Evolutionary conservation across 2,113 vertebrate genomes (phyloP).

Genomic region (Carassius gibelio): DNA sequence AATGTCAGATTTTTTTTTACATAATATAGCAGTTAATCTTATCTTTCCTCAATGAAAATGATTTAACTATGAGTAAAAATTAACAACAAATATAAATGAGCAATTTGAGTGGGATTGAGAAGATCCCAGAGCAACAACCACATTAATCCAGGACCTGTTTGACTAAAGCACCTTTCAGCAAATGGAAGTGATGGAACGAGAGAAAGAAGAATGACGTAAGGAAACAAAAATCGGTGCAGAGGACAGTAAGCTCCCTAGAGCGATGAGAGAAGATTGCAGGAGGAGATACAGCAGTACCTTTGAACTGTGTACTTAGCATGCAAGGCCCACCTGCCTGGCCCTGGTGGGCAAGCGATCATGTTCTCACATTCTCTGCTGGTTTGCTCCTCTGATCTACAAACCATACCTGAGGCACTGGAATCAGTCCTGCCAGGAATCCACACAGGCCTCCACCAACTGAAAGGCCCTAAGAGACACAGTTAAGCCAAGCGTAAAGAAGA

Average conservation of each 20-base stretch:
- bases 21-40: too few species aligned
- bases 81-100: background rate
- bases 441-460: background rate
- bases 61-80: too few species aligned
- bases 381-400: constrained; percentile 42
- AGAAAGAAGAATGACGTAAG: background rate
- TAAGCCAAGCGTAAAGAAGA: constrained; percentile 47
- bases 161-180: constrained; percentile 1
- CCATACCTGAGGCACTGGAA: constrained; percentile 34
- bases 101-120: background rate
- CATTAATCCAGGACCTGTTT: background rate
- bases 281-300: background rate
- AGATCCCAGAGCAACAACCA: background rate
- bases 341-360: constrained; percentile 25
- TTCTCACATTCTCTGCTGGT: constrained; percentile 35
- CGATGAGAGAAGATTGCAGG: background rate
- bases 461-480: constrained; percentile 23
- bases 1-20: too few species aligned
- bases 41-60: too few species aligned
- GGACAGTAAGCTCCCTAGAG: constrained; percentile 6
- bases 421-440: constrained; percentile 20
- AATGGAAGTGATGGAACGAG: background rate
- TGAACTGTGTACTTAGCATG: constrained; percentile 20
- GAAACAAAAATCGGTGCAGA: background rate
- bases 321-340: constrained; percentile 13